Evolutionary conservation across 2,888 invertebrate species (phyloP).

Genomic region (Lasiommata megera): DNA sequence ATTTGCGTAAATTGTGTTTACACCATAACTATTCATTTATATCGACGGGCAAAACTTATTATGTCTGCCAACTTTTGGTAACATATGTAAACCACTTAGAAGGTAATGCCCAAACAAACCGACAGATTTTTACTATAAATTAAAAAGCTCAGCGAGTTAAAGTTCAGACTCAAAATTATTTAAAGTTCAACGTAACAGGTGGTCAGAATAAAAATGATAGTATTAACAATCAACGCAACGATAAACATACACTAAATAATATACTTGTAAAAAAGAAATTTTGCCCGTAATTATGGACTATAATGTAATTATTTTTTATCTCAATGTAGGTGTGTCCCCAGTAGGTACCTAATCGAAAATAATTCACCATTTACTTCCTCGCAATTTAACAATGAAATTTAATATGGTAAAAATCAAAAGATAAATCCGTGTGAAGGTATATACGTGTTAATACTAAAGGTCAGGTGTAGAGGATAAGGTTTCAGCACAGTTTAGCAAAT

Average conservation of each 20-base stretch:
- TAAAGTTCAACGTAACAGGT: too few relatives aligned
- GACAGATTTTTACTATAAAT: too few relatives aligned
- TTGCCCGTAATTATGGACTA: background rate
- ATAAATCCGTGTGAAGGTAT: constrained; percentile 25
- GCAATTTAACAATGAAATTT: constrained; percentile 29
- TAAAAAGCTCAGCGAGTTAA: too few relatives aligned
- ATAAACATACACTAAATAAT: background rate
- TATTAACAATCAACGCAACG: too few relatives aligned
- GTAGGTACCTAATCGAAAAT: constrained; percentile 13
- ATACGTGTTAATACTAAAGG: constrained; percentile 46
- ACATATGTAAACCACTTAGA: too few relatives aligned
- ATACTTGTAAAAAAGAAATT: background rate
- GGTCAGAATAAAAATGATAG: too few relatives aligned
- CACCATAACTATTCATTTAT: too few relatives aligned
- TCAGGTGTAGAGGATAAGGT: constrained; percentile 53
- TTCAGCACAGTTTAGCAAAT: constrained; percentile 29
- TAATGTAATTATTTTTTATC: constrained; percentile 7
- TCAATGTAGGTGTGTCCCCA: constrained; percentile 24
- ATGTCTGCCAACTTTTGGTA: too few relatives aligned
- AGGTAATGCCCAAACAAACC: too few relatives aligned
- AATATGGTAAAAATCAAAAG: constrained; percentile 21
- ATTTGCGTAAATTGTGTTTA: too few relatives aligned
- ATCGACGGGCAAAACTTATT: too few relatives aligned
- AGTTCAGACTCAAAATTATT: too few relatives aligned
- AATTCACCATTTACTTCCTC: constrained; percentile 25